These are phyloP conservation scores for Halesus radiatus DNA, from an alignment of 1,140 invertebrate species.

Conservation along the genomic window DNA sequence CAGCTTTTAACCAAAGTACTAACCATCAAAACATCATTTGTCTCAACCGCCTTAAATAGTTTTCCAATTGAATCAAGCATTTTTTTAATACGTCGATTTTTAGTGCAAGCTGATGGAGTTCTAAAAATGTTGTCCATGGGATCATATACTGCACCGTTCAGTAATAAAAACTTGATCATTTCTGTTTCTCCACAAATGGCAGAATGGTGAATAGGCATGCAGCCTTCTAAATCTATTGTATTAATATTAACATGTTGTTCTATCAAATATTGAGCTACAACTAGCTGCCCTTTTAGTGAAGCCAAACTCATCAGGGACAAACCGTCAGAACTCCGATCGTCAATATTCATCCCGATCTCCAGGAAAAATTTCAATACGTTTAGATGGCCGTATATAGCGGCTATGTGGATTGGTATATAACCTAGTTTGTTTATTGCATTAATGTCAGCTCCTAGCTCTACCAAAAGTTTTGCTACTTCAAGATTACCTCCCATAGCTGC, in stretches of 20 bases:
- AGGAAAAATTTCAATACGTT: not conserved
- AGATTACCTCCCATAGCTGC: not conserved
- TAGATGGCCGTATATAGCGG: not conserved
- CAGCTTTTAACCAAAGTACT: not conserved
- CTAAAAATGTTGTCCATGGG: not conserved
- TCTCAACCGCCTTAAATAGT: constrained; percentile 15
- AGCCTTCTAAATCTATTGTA: not conserved
- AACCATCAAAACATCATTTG: not conserved
- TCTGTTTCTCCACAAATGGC: not conserved
- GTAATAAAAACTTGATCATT: not conserved
- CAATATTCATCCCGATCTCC: no score
- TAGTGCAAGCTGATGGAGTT: not conserved
- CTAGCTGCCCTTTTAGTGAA: not conserved
- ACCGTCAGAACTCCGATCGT: not conserved
- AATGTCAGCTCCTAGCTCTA: not conserved
- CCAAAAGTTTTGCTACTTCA: not conserved
- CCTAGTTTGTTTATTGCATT: not conserved
- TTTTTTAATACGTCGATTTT: not conserved
- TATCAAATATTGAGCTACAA: not conserved
- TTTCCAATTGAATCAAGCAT: not conserved
- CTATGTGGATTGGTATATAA: not conserved
- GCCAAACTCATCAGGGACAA: not conserved
- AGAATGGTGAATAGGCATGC: not conserved
- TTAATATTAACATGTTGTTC: not conserved
- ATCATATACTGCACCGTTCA: not conserved